Evolutionary conservation across 2,888 invertebrate genomes (phyloP), one percentile per base, ranked within the genome.

Genomic region (Criorhina ranunculi): DNA sequence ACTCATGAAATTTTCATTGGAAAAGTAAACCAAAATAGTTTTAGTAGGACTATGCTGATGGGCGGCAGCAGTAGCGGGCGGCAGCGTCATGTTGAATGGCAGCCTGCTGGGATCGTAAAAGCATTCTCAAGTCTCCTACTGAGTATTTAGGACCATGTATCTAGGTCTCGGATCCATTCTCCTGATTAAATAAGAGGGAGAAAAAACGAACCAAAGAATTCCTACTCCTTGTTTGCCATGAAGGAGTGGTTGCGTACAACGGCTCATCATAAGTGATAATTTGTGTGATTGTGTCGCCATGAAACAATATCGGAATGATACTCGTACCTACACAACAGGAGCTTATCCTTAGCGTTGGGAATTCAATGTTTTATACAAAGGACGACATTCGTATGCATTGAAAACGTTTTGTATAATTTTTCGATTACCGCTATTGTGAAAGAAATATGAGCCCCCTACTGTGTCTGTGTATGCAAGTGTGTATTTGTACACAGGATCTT

Each of bases 331-430:
- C 15, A n/a, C 44, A 57, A 57, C 7, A 42, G 53, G 29, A 42
- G 60, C 49, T 59, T 42, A 31, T 40, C 40, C 49, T 44, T 5
- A 11, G 42, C 17, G 19, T 12, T n/a, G 37, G n/a, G 46, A 35
- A 64, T 64, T 64, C 73, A 64, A 76, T 81, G 81, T 76, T 64
- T 76, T 57, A 76, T 76, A 70, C 76, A 76, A 76, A 37, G 70
- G 70, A 76, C 59, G 40, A 49, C 64, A 78, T 78, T 83, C 42
- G 60, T 78, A 83, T 83, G 72, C 72, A 78, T 83, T 78, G 67
- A 66, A 73, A 83, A 40, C 31, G 77, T 55, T 67, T 83, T 78
- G 82, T 78, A 83, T 83, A 83, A 83, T 73, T 83, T 83, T 78
- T 40, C 78, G 66, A 83, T 83, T 78, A 67, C 40, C 53, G 40